phyloP scores from a whole-genome alignment of 2,888 invertebrate genomes.

The Spilosoma lubricipeda region DNA sequence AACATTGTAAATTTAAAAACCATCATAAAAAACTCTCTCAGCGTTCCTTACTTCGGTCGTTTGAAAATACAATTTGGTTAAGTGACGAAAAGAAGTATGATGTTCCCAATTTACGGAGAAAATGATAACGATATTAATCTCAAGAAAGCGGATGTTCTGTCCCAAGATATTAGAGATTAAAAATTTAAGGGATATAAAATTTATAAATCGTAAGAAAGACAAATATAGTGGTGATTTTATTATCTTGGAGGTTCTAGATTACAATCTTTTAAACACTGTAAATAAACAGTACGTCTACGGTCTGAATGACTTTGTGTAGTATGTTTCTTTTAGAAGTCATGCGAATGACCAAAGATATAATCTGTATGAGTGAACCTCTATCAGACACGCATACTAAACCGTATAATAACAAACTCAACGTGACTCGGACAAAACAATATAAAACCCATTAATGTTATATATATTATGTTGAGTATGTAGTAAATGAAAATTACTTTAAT shows the following conservation, averaged over 20 bases:
- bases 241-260: neutral
- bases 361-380: neutral
- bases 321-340: neutral
- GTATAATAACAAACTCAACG: neutral
- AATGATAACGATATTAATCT: slow-evolving; percentile 60
- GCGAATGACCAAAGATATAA: neutral
- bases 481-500: neutral
- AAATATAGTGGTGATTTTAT: neutral
- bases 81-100: slow-evolving; percentile 47
- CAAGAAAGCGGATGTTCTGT: slow-evolving; percentile 8
- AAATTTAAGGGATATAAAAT: neutral
- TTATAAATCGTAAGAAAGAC: neutral
- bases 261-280: neutral
- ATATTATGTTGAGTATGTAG: neutral
- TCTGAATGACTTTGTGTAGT: neutral
- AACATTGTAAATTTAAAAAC: slow-evolving; percentile 60
- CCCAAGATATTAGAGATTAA: neutral
- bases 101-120: slow-evolving; percentile 58
- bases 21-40: slow-evolving; percentile 63
- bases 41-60: slow-evolving; percentile 39
- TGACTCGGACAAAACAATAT: slow-evolving; percentile 3
- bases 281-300: neutral
- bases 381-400: neutral
- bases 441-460: slow-evolving; percentile 10
- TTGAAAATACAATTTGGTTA: slow-evolving; percentile 68